A percentile compares a stretch with the other conserved stretches of the same genome.
Conservation (phyloP, 1,140 invertebrate genomes). For the Eueides isabella region DNA sequence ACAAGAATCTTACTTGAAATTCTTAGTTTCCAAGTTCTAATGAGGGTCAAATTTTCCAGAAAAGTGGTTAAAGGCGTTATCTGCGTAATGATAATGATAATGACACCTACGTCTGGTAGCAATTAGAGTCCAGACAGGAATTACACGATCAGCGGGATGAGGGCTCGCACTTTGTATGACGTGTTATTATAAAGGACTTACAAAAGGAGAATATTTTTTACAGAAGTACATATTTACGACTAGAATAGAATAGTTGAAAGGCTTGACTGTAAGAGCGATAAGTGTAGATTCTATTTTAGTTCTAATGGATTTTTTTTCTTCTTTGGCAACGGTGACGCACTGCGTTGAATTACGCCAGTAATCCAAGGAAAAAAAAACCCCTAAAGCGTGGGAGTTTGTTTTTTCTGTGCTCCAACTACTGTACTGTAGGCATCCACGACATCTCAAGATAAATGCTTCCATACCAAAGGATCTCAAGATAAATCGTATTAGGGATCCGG, state of each 20-base stretch:
- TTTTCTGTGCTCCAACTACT: too few species aligned
- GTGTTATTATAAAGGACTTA: background rate
- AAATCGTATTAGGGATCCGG: too few species aligned
- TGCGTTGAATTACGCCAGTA: too few species aligned
- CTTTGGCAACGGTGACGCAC: too few species aligned
- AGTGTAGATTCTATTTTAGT: too few species aligned
- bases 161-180: background rate
- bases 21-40: background rate
- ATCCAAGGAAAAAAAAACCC: too few species aligned
- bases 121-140: background rate
- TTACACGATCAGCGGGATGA: background rate
- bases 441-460: too few species aligned
- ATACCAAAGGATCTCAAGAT: too few species aligned
- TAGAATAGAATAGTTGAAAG: background rate
- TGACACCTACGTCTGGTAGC: background rate
- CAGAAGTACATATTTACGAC: too few species aligned
- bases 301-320: too few species aligned
- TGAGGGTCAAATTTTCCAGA: constrained; percentile 4
- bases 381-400: too few species aligned
- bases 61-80: constrained; percentile 6
- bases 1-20: background rate
- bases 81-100: constrained; percentile 19
- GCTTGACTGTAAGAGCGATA: background rate
- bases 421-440: too few species aligned
- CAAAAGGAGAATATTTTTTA: background rate